Evolutionary conservation across 2,113 vertebrate genomes (phyloP), one percentile per base, ranked within the genome.

Genomic region (Poecile atricapillus): DNA sequence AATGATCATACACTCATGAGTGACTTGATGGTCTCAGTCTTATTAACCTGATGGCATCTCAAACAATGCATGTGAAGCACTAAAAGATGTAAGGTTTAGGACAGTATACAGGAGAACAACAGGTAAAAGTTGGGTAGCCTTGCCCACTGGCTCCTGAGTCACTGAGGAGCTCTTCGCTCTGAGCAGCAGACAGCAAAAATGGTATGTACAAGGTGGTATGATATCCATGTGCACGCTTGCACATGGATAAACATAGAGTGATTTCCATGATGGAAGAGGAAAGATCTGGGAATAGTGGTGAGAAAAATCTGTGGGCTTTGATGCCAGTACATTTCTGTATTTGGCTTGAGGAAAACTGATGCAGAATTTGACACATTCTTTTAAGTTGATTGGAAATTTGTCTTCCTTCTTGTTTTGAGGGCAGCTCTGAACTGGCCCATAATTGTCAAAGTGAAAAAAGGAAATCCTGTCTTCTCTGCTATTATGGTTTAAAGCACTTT

Each of bases 401-500:
- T 95, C 43, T n/a, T 85, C 79, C 28, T 78, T 41, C 83, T 82
- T 89, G 46, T 95, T 93, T 93, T 82, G 78, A 90, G 59, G 91
- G 74, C 91, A 87, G 75, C 93, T 93, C 89, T 95, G 93, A 93
- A 91, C 91, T 87, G 89, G 78, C 84, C 89, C 84, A 47, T 95
- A 94, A 95, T 89, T 94, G 94, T 93, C 94, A 87, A 95, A 91
- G 91, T 87, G 91, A 94, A 95, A 94, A 94, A 95, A 91, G 82
- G 91, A 87, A 93, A 94, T 91, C 87, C 89, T 93, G 55, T 85
- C 55, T 19, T 95, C 87, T 94, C 85, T 89, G 78, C 87, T 93
- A 83, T 95, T 96, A 85, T 95, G 71, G 91, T 93, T 95, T 95
- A 96, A 95, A 95, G 96, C 93, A 80, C 63, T 96, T 94, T 95